A percentile compares a stretch with the other conserved stretches of the same genome.
These are phyloP conservation scores for Megalurothrips usitatus DNA, from an alignment of 2,888 invertebrate species.

Conservation along the genomic window DNA sequence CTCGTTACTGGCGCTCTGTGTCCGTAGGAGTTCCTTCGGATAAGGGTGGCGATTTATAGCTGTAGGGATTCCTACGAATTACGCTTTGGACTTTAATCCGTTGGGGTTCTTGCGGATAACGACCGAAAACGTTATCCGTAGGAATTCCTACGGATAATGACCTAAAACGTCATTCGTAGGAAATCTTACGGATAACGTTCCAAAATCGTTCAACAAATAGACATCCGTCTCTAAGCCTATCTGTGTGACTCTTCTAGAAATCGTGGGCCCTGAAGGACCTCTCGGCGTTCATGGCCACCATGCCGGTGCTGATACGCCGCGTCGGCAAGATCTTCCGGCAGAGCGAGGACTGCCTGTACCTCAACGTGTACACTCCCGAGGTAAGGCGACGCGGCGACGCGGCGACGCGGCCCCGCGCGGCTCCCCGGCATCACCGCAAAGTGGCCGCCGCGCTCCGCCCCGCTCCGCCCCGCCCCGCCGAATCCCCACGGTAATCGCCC, in stretches of 20 bases:
- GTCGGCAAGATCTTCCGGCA: background rate
- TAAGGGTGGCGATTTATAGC: too few species aligned
- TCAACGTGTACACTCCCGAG: conserved; percentile 8
- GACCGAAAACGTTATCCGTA: too few species aligned
- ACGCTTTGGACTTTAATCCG: too few species aligned
- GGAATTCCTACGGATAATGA: too few species aligned
- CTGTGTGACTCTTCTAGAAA: background rate
- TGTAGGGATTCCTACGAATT: too few species aligned
- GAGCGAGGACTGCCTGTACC: conserved; percentile 1
- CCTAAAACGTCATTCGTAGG: too few species aligned
- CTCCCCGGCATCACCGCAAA: background rate
- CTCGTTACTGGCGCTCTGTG: too few species aligned
- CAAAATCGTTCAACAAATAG: too few species aligned
- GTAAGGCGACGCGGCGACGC: background rate
- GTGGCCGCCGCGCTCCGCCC: background rate
- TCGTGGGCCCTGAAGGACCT: background rate
- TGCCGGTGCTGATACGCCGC: background rate
- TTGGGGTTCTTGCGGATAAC: too few species aligned
- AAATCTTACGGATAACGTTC: too few species aligned
- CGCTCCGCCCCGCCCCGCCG: background rate
- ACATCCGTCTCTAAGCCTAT: too few species aligned
- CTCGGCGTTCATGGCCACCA: background rate
- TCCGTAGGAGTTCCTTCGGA: too few species aligned
- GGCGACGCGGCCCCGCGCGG: background rate
- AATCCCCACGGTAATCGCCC: background rate